Conservation (phyloP, 2,797 vertebrate species). For the Chanos chanos region DNA sequence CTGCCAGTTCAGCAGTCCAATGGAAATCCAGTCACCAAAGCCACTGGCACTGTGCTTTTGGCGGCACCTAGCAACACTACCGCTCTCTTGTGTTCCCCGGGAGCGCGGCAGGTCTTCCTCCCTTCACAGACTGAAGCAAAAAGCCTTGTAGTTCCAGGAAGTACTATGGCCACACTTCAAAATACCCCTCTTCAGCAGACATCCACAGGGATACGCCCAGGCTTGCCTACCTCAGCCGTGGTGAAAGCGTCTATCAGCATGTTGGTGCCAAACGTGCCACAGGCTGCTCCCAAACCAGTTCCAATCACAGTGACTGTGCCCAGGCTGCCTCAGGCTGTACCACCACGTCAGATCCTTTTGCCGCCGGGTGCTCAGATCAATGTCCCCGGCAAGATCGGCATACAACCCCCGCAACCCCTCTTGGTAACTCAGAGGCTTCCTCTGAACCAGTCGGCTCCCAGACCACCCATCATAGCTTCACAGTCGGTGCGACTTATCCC, state of each 20-base stretch:
- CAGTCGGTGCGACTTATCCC: slow-evolving; percentile 81
- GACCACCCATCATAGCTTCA: slow-evolving; percentile 63
- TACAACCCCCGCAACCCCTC: slow-evolving; percentile 67
- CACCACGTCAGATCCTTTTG: slow-evolving; percentile 62
- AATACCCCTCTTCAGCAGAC: slow-evolving; percentile 30
- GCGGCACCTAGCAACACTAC: slow-evolving; percentile 38
- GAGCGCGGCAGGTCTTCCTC: slow-evolving; percentile 41
- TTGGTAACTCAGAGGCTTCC: slow-evolving; percentile 70
- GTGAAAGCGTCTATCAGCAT: slow-evolving; percentile 36
- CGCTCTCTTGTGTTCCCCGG: slow-evolving; percentile 50
- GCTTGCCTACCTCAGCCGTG: slow-evolving; percentile 31
- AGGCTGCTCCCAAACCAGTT: slow-evolving; percentile 33
- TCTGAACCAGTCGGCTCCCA: slow-evolving; percentile 64
- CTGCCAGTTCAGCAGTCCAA: slow-evolving; percentile 17
- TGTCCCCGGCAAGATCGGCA: slow-evolving; percentile 58
- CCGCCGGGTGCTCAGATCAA: slow-evolving; percentile 63
- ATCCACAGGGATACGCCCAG: slow-evolving; percentile 19
- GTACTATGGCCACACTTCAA: slow-evolving; percentile 34
- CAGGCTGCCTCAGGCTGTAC: slow-evolving; percentile 41
- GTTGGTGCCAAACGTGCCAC: slow-evolving; percentile 40
- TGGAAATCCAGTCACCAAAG: slow-evolving; percentile 18
- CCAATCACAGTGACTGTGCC: slow-evolving; percentile 48
- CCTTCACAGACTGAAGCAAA: slow-evolving; percentile 43
- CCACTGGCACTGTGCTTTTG: slow-evolving; percentile 45
- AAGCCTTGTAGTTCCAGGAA: slow-evolving; percentile 33